phyloP scores from a whole-genome alignment of 1,140 invertebrate species.

The Microplitis demolitor region DNA sequence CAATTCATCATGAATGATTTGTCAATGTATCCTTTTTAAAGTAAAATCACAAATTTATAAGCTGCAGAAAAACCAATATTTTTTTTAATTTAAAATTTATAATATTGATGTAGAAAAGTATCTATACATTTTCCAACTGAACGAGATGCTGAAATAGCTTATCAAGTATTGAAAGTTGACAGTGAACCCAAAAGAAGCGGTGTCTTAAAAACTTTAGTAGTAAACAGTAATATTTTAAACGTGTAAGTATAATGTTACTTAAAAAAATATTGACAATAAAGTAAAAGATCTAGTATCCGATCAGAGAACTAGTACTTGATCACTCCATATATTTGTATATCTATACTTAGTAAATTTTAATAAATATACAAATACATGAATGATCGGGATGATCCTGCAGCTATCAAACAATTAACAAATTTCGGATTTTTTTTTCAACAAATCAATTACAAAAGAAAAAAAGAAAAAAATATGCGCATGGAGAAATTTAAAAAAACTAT shows the following conservation, averaged over 20 bases:
- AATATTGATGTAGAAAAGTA: constrained; percentile 35
- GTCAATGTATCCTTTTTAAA: constrained; percentile 49
- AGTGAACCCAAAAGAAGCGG: constrained; percentile 73
- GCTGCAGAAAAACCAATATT: background rate
- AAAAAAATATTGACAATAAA: background rate
- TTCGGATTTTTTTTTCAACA: too few relatives aligned
- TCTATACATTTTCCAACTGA: constrained; percentile 68
- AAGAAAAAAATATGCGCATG: too few relatives aligned
- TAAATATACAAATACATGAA: too few relatives aligned
- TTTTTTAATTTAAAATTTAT: constrained; percentile 14
- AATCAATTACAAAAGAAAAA: too few relatives aligned
- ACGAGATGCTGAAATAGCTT: constrained; percentile 73
- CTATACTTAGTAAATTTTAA: too few relatives aligned
- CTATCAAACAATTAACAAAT: too few relatives aligned
- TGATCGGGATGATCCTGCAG: too few relatives aligned
- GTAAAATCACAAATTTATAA: background rate
- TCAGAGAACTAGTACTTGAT: too few relatives aligned
- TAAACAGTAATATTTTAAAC: constrained; percentile 66
- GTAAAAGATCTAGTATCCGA: too few relatives aligned
- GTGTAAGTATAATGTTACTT: constrained; percentile 60
- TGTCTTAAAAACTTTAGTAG: constrained; percentile 67
- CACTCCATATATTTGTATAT: too few relatives aligned
- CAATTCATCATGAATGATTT: constrained; percentile 42
- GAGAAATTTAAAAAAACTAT: too few relatives aligned
- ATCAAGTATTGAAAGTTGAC: constrained; percentile 76